Percentiles rank a stretch among this genome's conserved stretches.
phyloP scores from a whole-genome alignment of 2,113 vertebrate species.

The Physeter macrocephalus region DNA sequence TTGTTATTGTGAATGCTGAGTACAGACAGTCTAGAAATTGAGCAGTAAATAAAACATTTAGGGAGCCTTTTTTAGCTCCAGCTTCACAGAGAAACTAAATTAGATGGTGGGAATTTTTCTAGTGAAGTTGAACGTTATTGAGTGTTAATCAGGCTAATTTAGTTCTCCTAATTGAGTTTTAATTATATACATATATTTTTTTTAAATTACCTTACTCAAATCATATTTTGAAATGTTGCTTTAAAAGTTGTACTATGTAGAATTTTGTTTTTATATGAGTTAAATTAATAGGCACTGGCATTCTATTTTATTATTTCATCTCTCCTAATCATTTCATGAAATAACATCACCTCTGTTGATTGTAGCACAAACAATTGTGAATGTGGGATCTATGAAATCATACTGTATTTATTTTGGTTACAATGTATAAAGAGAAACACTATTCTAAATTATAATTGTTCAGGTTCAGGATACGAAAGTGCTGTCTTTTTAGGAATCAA shows the following conservation, averaged over 20 bases:
- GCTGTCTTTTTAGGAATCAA: background rate
- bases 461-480: background rate
- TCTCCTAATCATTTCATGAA: background rate
- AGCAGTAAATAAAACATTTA: slow-evolving; percentile 59
- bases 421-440: background rate
- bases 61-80: background rate
- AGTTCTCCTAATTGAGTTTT: background rate
- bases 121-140: background rate
- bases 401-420: background rate
- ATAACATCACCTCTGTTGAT: background rate
- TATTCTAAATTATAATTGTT: background rate
- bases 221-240: background rate
- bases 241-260: background rate
- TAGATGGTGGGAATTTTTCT: background rate
- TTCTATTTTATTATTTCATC: background rate
- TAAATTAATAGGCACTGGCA: background rate
- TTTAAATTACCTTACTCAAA: background rate
- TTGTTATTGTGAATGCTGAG: slow-evolving; percentile 57
- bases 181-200: background rate
- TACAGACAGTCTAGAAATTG: slow-evolving; percentile 57
- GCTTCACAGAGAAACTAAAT: slow-evolving; percentile 43
- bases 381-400: background rate
- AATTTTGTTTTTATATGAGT: background rate
- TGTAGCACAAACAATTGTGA: background rate
- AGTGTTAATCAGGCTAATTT: slow-evolving; percentile 11